phyloP scores from a whole-genome alignment of 2,113 vertebrate genomes.

The Megaleporinus macrocephalus region DNA sequence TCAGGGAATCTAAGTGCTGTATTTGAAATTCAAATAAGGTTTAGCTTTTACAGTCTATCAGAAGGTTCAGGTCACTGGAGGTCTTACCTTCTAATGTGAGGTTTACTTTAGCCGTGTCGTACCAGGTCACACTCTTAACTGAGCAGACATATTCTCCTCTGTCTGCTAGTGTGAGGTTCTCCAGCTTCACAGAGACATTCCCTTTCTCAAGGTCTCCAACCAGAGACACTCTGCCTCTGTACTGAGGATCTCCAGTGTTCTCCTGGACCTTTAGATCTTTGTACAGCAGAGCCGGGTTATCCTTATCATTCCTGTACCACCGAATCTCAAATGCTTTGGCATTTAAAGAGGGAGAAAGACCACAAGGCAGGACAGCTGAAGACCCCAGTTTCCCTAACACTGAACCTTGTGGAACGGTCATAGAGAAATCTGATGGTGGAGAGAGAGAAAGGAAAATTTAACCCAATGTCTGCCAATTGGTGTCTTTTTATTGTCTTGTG shows the following conservation, averaged over 20 bases:
- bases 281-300: neutral
- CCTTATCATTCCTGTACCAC: neutral
- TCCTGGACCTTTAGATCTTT: slow-evolving; percentile 2
- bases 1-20: too few species aligned
- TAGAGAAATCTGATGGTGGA: neutral
- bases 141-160: slow-evolving; percentile 5
- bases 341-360: neutral
- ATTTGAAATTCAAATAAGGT: too few species aligned
- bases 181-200: neutral
- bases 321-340: neutral
- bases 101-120: neutral
- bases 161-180: slow-evolving; percentile 2
- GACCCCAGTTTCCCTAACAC: neutral
- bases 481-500: too few species aligned
- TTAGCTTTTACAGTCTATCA: too few species aligned
- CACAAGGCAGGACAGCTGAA: neutral
- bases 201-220: neutral
- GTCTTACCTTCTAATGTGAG: neutral
- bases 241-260: neutral
- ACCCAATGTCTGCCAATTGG: too few species aligned
- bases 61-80: too few species aligned
- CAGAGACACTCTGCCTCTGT: neutral
- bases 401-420: neutral
- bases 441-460: too few species aligned
- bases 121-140: neutral